Evolutionary conservation across 2,888 invertebrate genomes (phyloP).

Genomic region (Protodeltote pygarga): DNA sequence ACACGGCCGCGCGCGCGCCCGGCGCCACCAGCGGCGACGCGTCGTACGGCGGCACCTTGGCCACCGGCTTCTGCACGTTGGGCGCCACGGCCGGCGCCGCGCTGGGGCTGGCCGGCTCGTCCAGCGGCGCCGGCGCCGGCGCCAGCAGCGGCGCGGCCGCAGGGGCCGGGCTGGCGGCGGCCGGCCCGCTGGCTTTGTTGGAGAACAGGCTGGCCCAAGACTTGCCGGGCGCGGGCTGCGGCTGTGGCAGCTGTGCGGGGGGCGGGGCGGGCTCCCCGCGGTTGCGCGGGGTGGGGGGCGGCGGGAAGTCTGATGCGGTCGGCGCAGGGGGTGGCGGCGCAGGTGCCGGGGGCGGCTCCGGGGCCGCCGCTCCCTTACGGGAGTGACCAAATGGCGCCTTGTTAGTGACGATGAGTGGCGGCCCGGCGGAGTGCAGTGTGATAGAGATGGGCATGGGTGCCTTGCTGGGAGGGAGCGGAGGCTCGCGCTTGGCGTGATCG

Average conservation of each 20-base stretch:
- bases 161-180: conserved; percentile 43
- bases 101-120: conserved; percentile 72
- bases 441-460: conserved; percentile 84
- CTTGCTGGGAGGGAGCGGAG: conserved; percentile 78
- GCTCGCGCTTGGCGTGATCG: conserved; percentile 73
- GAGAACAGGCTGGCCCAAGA: conserved; percentile 91
- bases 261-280: conserved; percentile 71
- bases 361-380: conserved; percentile 65
- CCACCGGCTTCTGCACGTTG: conserved; percentile 85
- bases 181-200: conserved; percentile 62
- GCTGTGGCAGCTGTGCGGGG: conserved; percentile 68
- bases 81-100: conserved; percentile 59
- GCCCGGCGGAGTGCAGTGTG: conserved; percentile 76
- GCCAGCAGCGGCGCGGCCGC: conserved; percentile 54
- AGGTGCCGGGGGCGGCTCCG: conserved; percentile 71
- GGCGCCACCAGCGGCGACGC: conserved; percentile 76
- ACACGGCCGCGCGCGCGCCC: conserved; percentile 27
- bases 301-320: conserved; percentile 84
- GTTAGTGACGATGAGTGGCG: conserved; percentile 81
- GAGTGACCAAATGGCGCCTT: conserved; percentile 82
- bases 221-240: conserved; percentile 79
- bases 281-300: conserved; percentile 80
- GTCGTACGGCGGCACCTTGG: conserved; percentile 88
- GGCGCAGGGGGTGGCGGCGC: conserved; percentile 80
- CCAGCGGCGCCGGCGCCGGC: conserved; percentile 52